These are phyloP conservation scores for Rhagoletis pomonella DNA, from an alignment of 1,140 invertebrate species.

Conservation along the genomic window DNA sequence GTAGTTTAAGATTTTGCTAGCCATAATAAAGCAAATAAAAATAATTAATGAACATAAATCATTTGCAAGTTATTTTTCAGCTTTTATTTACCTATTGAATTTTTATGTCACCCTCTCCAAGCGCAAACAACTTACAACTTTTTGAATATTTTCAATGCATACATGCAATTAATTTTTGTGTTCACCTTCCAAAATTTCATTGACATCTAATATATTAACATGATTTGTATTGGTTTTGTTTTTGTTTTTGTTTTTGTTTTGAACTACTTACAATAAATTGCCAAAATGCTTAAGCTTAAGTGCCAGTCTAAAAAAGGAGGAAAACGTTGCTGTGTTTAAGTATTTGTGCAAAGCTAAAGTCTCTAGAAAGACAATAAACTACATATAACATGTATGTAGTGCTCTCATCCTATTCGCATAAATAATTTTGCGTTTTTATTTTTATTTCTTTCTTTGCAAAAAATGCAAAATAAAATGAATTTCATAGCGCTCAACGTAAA, in stretches of 20 bases:
- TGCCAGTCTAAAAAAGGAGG: slow-evolving; percentile 46
- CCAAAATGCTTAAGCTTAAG: slow-evolving; percentile 45
- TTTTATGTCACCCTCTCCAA: neutral
- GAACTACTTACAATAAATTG: slow-evolving; percentile 50
- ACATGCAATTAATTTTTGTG: neutral
- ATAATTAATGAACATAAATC: neutral
- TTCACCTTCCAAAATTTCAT: neutral
- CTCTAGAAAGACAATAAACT: slow-evolving; percentile 12
- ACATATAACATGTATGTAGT: neutral
- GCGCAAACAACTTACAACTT: neutral
- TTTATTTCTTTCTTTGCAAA: neutral
- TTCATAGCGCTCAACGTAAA: neutral
- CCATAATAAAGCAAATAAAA: neutral
- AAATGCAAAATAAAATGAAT: neutral
- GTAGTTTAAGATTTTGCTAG: neutral
- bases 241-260: slow-evolving; percentile 3
- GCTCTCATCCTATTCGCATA: neutral
- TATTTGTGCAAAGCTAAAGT: slow-evolving; percentile 21
- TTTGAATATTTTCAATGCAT: too few relatives aligned
- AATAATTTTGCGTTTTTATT: neutral
- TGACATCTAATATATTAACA: neutral
- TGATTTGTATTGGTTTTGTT: neutral
- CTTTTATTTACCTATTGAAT: neutral
- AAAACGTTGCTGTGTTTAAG: neutral
- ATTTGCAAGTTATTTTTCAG: neutral